Evolutionary conservation across 35 echinoderm and acorn worm genomes (phyloP).

Genomic region (Heliocidaris tuberculata): DNA sequence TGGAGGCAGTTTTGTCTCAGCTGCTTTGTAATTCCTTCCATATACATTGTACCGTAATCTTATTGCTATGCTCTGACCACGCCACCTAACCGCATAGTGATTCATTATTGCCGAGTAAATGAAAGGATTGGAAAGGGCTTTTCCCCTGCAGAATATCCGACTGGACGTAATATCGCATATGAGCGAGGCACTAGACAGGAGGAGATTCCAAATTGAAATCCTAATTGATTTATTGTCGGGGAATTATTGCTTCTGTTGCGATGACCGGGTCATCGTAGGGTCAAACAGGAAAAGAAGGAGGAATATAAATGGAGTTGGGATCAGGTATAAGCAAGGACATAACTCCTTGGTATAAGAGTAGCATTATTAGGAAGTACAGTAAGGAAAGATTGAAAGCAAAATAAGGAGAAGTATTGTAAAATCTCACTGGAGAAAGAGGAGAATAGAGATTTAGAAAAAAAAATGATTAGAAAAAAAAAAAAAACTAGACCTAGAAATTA

Average conservation of each 20-base stretch:
- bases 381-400: background rate
- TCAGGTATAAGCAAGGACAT: no score
- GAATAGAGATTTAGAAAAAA: no score
- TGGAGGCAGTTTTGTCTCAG: background rate
- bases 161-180: background rate
- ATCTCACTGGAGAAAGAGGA: no score
- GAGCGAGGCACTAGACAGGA: background rate
- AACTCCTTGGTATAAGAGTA: background rate
- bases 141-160: background rate
- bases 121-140: background rate
- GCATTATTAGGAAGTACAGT: background rate
- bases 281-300: background rate
- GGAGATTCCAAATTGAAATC: constrained; percentile 16
- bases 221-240: constrained; percentile 36
- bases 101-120: background rate
- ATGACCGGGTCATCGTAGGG: constrained; percentile 25
- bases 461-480: no score
- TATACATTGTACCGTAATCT: background rate
- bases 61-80: background rate
- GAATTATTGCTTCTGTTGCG: constrained; percentile 33
- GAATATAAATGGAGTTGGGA: background rate
- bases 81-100: background rate
- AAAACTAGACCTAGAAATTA: no score
- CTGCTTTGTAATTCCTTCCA: background rate
- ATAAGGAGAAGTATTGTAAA: no score